Base-by-base conservation (phyloP, 2,113 vertebrate species). In the Gnathonemus longibarbis region DNA sequence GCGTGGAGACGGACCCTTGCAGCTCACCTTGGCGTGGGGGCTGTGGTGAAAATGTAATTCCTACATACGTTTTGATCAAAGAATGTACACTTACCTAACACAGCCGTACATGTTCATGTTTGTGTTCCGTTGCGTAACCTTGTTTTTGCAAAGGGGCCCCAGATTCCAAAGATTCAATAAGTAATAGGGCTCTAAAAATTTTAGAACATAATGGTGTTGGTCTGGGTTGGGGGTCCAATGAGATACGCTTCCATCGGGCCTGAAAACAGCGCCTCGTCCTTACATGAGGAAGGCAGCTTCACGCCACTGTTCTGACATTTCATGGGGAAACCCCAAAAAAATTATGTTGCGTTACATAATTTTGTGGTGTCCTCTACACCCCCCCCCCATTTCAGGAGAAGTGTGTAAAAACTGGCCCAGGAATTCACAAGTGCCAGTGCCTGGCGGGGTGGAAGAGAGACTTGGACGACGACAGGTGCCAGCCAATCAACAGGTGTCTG, bases 401-500 rank as follows among this genome's bases (percentile, higher is more conserved):
- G 85, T 99, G 98, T 85, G 70, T 98, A 89, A 96, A 87, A 93
- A 96, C 92, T 0, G 95, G 95, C 19, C 83, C 90, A 0, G 95
- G 93, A 15, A 93, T 91, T 7, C 95, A 96, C 84, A 35, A 1
- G 0, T 99, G 98, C 0, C 27, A 95, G 90, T 99, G 98, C 94
- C 96, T 97, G 88, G 92, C 56, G 0, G 98, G 98, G 0, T 99
- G 98, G 98, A 97, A 91, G 0, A 95, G 95, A 80, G 35, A 19
- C 35, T 17, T 35, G 0, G 92, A 98, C 0, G 97, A 97, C 66
- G 95, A 95, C 62, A 96, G 97, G n/a, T 99, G 98, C 91, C 95
- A 94, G 31, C 95, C 96, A 90, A 95, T 98, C 91, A 97, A 99
- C 94, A 97, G 96, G 91, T 99, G 98, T 84, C 53, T 95, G 52